Conservation (phyloP, 2,797 vertebrate species). For the Lates japonicus region DNA sequence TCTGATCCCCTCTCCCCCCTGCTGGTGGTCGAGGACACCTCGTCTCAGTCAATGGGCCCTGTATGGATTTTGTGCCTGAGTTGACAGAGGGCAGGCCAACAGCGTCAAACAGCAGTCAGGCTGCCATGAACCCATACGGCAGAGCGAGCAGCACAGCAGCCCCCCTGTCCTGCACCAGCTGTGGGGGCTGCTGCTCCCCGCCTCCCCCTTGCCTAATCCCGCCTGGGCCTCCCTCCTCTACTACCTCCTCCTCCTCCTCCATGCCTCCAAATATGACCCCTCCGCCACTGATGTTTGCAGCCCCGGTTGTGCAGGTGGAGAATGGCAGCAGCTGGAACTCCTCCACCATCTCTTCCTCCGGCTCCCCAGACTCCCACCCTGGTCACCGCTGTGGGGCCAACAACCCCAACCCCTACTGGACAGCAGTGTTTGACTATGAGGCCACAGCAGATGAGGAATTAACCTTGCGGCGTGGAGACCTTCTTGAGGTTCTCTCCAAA, state of each 20-base stretch:
- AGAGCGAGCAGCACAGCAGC: slow-evolving; percentile 75
- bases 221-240: slow-evolving; percentile 73
- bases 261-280: slow-evolving; percentile 76
- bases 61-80: slow-evolving; percentile 84
- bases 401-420: slow-evolving; percentile 88
- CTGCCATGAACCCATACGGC: slow-evolving; percentile 86
- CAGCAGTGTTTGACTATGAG: slow-evolving; percentile 94
- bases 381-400: slow-evolving; percentile 73
- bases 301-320: slow-evolving; percentile 76
- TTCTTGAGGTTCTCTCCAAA: slow-evolving; percentile 93
- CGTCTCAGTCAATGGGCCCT: slow-evolving; percentile 82
- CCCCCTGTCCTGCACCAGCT: slow-evolving; percentile 85
- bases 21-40: slow-evolving; percentile 72
- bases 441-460: slow-evolving; percentile 93
- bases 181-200: slow-evolving; percentile 86
- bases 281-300: slow-evolving; percentile 72
- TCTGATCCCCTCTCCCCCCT: slow-evolving; percentile 64
- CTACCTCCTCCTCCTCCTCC: slow-evolving; percentile 71
- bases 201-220: slow-evolving; percentile 81
- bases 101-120: slow-evolving; percentile 75
- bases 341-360: slow-evolving; percentile 81
- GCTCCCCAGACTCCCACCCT: slow-evolving; percentile 83
- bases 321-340: slow-evolving; percentile 87
- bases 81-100: slow-evolving; percentile 81
- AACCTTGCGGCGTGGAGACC: slow-evolving; percentile 91